A percentile compares a stretch with the other conserved stretches of the same genome.
Evolutionary conservation across 1,140 invertebrate genomes (phyloP).

Genomic region (Heliconius nattereri): DNA sequence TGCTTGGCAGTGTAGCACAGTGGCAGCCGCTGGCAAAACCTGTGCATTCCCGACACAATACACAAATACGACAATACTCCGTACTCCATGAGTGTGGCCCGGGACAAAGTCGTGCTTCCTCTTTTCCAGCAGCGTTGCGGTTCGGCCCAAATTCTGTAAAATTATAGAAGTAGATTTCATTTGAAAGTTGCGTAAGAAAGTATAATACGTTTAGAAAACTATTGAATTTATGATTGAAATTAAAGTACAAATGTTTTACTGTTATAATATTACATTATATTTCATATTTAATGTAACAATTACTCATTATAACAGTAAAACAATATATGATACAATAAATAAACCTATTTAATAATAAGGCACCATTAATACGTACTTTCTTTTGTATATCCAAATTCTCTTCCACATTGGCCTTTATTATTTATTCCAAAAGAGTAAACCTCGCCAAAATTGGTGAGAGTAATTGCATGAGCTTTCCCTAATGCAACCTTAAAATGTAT

Average conservation of each 20-base stretch:
- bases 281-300: too few relatives aligned
- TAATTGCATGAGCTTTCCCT: conserved; percentile 97
- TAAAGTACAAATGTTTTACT: too few relatives aligned
- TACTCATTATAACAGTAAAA: too few relatives aligned
- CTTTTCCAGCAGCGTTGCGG: conserved; percentile 41
- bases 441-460: conserved; percentile 92
- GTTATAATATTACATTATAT: too few relatives aligned
- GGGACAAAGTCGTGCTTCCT: conserved; percentile 85
- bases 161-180: not conserved
- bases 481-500: conserved; percentile 86
- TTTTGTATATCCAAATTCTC: conserved; percentile 89
- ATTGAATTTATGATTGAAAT: too few relatives aligned
- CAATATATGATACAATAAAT: not conserved
- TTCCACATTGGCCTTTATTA: conserved; percentile 98
- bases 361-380: conserved; percentile 74
- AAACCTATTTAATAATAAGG: not conserved
- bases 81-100: conserved; percentile 90
- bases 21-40: conserved; percentile 94
- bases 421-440: conserved; percentile 98
- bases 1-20: conserved; percentile 88
- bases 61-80: conserved; percentile 94
- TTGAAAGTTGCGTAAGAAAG: too few relatives aligned
- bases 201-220: too few relatives aligned
- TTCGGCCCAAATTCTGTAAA: conserved; percentile 38
- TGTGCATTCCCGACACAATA: conserved; percentile 95